Conservation (phyloP, 1,140 invertebrate genomes). For the Ridgeia piscesae region DNA sequence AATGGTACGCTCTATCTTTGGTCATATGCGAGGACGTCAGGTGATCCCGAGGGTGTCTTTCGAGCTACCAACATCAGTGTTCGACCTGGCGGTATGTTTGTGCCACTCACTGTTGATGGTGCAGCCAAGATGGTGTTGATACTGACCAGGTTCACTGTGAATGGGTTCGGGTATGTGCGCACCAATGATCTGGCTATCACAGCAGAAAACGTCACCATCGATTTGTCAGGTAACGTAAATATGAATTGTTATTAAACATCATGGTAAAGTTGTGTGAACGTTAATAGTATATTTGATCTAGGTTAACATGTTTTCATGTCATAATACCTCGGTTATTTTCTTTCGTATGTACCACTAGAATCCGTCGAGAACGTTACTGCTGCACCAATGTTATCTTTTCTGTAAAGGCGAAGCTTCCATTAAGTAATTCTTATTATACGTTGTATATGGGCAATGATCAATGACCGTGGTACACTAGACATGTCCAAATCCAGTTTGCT, state of each 20-base stretch:
- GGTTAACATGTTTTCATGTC: too few relatives aligned
- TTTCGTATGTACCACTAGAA: too few relatives aligned
- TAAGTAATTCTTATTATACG: too few relatives aligned
- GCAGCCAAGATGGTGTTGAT: slow-evolving; percentile 32
- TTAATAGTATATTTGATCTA: too few relatives aligned
- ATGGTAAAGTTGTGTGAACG: too few relatives aligned
- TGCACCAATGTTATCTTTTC: too few relatives aligned
- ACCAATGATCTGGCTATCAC: slow-evolving; percentile 39
- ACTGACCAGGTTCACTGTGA: slow-evolving; percentile 36
- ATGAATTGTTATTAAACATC: background rate
- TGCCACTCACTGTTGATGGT: slow-evolving; percentile 34
- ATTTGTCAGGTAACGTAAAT: slow-evolving; percentile 40
- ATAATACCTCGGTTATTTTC: too few relatives aligned
- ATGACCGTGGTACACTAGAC: too few relatives aligned
- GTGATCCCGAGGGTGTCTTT: slow-evolving; percentile 33
- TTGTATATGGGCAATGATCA: too few relatives aligned
- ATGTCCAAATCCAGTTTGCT: too few relatives aligned
- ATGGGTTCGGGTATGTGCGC: slow-evolving; percentile 41
- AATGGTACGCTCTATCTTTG: slow-evolving; percentile 41
- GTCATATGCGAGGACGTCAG: slow-evolving; percentile 40
- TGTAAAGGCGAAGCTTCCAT: too few relatives aligned
- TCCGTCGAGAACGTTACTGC: too few relatives aligned
- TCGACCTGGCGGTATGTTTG: slow-evolving; percentile 42
- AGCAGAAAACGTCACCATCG: slow-evolving; percentile 42
- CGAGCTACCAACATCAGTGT: slow-evolving; percentile 38